phyloP scores from a whole-genome alignment of 2,888 invertebrate species.

The Gnatocerus cornutus region DNA sequence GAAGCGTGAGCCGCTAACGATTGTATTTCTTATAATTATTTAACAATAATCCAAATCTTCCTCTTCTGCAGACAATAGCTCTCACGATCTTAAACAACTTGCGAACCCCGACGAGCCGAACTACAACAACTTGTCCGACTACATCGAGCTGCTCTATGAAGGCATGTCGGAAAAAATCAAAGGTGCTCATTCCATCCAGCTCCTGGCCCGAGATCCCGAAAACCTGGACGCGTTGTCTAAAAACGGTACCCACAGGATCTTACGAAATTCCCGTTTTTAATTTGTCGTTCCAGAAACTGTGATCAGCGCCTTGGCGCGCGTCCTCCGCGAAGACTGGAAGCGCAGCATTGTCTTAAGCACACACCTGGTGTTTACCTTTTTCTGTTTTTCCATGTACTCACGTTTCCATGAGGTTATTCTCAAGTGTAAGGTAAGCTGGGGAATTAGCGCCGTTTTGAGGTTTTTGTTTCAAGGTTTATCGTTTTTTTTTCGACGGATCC shows the following conservation, averaged over 20 bases:
- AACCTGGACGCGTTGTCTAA: constrained; percentile 94
- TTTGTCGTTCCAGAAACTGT: constrained; percentile 83
- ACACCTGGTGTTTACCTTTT: constrained; percentile 97
- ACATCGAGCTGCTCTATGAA: constrained; percentile 97
- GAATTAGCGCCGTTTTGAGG: constrained; percentile 15
- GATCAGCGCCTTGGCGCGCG: constrained; percentile 94
- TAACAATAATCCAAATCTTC: too few species aligned
- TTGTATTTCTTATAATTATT: too few species aligned
- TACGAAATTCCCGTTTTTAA: constrained; percentile 23
- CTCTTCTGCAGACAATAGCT: constrained; percentile 30
- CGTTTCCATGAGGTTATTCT: constrained; percentile 96
- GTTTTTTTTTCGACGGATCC: background rate
- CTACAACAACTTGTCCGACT: constrained; percentile 91
- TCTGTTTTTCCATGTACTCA: constrained; percentile 96
- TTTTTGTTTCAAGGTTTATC: constrained; percentile 23
- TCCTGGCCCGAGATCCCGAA: constrained; percentile 93
- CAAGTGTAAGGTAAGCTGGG: constrained; percentile 86
- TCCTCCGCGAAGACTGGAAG: constrained; percentile 98
- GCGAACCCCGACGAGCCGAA: constrained; percentile 76
- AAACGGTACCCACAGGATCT: constrained; percentile 80
- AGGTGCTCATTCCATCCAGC: constrained; percentile 92
- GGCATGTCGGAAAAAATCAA: constrained; percentile 93
- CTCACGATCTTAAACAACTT: constrained; percentile 30
- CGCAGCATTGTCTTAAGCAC: constrained; percentile 96
- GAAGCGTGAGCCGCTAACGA: too few species aligned